Percentiles rank a stretch among this genome's conserved stretches.
phyloP scores from a whole-genome alignment of 2,797 vertebrate genomes.

The Phoebastria nigripes region DNA sequence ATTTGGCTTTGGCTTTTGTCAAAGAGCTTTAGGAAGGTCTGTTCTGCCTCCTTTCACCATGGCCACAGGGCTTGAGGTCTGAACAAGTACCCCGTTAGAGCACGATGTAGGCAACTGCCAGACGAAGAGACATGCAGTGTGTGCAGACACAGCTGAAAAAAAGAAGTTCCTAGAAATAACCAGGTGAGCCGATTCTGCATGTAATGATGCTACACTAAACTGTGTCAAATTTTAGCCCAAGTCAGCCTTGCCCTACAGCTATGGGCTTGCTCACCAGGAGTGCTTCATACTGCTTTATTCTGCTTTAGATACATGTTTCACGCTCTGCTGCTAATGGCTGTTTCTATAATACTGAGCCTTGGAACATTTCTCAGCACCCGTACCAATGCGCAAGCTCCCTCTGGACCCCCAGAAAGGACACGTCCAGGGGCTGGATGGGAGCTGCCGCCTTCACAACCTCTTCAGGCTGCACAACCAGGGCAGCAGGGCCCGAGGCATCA shows the following conservation, averaged over 20 bases:
- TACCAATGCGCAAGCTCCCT: not conserved
- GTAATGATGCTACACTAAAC: not conserved
- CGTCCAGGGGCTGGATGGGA: not conserved
- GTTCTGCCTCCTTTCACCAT: not conserved
- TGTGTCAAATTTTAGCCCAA: not conserved
- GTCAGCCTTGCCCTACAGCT: slow-evolving; percentile 18
- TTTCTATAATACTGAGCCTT: not conserved
- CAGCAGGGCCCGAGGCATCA: rapidly evolving
- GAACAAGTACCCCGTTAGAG: not conserved
- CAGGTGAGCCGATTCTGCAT: not conserved
- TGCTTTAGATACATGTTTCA: not conserved
- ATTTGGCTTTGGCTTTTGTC: not conserved
- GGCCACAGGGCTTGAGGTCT: not conserved
- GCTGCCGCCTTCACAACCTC: not conserved
- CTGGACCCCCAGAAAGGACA: not conserved
- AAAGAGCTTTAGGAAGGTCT: not conserved
- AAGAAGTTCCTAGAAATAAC: not conserved
- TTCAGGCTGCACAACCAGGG: not conserved
- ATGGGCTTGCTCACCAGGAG: not conserved
- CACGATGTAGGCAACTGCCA: not conserved
- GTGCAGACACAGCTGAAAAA: not conserved
- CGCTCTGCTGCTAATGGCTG: not conserved
- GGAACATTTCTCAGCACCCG: not conserved
- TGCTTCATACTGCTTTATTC: not conserved
- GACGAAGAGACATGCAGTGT: not conserved